Base-by-base conservation (phyloP, 2,888 invertebrate genomes). In the Reticulitermes lucifugus region DNA sequence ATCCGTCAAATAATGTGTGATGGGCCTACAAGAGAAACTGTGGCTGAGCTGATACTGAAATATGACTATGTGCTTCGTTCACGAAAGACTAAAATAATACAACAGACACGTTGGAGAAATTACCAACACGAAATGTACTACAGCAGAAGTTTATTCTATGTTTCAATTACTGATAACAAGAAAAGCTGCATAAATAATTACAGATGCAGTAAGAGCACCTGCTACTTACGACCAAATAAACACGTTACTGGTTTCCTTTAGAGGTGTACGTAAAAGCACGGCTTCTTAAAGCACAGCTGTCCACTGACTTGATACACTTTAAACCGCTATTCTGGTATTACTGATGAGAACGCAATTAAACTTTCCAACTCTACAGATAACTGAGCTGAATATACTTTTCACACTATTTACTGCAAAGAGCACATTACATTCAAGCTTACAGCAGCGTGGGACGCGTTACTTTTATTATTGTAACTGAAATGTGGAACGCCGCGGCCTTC, bases 271-370 rank as follows among this genome's bases (percentile, higher is more conserved):
- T 35, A 35, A 35, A 35, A 2, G 35, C 35, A 73, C 21, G 25
- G 10, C 71, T 29, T 71, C n/a, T 71, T n/a, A 25, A 73, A 73
- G 14, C 73, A 73, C 73, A 73, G 73, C 29, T 73, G 35, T 9
- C 12, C 73, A 73, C 73, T 73, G 14, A 73, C 41, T 2, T 9
- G 35, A 73, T 21, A 25, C 73, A 73, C 73, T 3, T 41, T 29
- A 10, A 21, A 77, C n/a, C n/a, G n/a, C 65, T 18, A 65, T 65
- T 25, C n/a, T n/a, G 18, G n/a, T n/a, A n/a, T 0, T 25, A 25
- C 12, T 25, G 12, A 14, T n/a, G 65, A 25, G 65, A n/a, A 12
- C 25, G 60, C 10, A n/a, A 25, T 10, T 60, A 3, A 60, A 65
- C 2, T 46, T 6, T 21, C 73, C n/a, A 41, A n/a, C 22, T 46